These are phyloP conservation scores for Pachypeltis micranthus DNA, from an alignment of 1,140 invertebrate species.

Conservation along the genomic window DNA sequence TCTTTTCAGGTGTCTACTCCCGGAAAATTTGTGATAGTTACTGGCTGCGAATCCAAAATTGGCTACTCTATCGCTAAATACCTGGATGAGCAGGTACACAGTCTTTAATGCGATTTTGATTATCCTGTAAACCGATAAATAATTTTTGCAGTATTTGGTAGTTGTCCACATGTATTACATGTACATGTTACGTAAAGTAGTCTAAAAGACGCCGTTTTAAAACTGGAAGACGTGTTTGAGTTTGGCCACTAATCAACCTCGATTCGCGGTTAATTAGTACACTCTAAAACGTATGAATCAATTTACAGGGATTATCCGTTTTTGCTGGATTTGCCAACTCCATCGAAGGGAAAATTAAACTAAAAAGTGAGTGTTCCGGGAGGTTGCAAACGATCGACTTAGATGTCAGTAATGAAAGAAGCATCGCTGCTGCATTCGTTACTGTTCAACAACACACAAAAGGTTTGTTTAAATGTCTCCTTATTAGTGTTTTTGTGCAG, in stretches of 20 bases:
- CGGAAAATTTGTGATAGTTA: slow-evolving; percentile 68
- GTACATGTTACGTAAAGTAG: too few relatives aligned
- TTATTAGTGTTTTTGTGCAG: too few relatives aligned
- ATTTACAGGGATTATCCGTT: slow-evolving; percentile 56
- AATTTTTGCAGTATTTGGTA: too few relatives aligned
- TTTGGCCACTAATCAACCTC: too few relatives aligned
- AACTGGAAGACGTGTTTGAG: too few relatives aligned
- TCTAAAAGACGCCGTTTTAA: too few relatives aligned
- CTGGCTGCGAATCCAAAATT: slow-evolving; percentile 70
- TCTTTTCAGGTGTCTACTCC: slow-evolving; percentile 52
- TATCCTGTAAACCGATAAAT: too few relatives aligned
- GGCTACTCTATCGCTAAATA: slow-evolving; percentile 60
- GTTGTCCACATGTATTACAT: too few relatives aligned
- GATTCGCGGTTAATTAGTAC: too few relatives aligned
- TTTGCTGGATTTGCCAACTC: slow-evolving; percentile 62
- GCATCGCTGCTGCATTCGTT: slow-evolving; percentile 4
- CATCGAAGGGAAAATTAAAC: slow-evolving; percentile 44
- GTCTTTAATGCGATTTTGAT: too few relatives aligned
- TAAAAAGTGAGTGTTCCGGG: slow-evolving; percentile 61
- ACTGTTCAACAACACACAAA: not conserved
- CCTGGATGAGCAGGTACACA: slow-evolving; percentile 57
- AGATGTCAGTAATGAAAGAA: slow-evolving; percentile 43
- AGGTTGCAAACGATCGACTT: slow-evolving; percentile 59
- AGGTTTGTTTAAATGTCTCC: too few relatives aligned
- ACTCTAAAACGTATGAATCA: too few relatives aligned